phyloP scores from a whole-genome alignment of 2,888 invertebrate species.

The Opisthograptis luteolata region DNA sequence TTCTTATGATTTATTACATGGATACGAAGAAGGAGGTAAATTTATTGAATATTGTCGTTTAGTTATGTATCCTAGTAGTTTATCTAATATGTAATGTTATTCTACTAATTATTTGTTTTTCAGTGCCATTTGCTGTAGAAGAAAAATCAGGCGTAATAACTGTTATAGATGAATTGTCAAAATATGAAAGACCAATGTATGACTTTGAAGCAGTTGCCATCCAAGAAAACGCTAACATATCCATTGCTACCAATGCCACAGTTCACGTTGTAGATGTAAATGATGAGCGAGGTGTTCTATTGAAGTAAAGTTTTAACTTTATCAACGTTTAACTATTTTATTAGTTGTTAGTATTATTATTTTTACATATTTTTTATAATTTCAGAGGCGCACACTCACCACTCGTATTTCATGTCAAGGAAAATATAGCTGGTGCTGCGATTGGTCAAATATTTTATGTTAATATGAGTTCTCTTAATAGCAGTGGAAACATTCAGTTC shows the following conservation, averaged over 20 bases:
- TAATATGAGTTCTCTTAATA: constrained; percentile 69
- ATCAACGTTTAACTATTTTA: background rate
- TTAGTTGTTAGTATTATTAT: constrained; percentile 3
- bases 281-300: constrained; percentile 87
- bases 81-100: background rate
- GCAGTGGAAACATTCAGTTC: constrained; percentile 85
- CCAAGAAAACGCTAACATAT: constrained; percentile 83
- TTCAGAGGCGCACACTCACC: constrained; percentile 88
- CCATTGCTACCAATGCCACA: constrained; percentile 92
- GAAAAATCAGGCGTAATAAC: constrained; percentile 94
- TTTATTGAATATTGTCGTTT: constrained; percentile 9
- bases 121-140: constrained; percentile 96
- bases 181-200: constrained; percentile 87
- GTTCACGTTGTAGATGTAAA: constrained; percentile 92
- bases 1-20: constrained; percentile 92
- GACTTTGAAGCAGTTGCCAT: constrained; percentile 93
- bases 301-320: constrained; percentile 72
- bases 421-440: constrained; percentile 89
- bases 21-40: constrained; percentile 92
- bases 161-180: constrained; percentile 89
- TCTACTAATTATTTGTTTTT: constrained; percentile 40
- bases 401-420: constrained; percentile 89
- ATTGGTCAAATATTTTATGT: constrained; percentile 89
- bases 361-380: constrained; percentile 16
- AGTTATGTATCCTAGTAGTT: background rate